Evolutionary conservation across 2,113 vertebrate species (phyloP).

Genomic region (Phalacrocorax pelagicus): DNA sequence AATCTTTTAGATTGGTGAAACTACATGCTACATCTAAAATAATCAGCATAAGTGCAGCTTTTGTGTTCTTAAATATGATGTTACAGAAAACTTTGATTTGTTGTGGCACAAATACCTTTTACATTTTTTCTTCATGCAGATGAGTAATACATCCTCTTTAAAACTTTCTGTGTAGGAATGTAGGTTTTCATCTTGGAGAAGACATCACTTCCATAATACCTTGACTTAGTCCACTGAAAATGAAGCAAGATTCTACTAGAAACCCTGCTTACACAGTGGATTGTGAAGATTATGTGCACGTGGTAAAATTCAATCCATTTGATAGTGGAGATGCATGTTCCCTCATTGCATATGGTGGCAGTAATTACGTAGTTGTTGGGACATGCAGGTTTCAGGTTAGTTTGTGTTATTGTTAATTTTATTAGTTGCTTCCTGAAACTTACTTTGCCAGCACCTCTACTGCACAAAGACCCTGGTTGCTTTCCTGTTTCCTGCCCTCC

Average conservation of each 20-base stretch:
- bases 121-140: neutral
- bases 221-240: conserved; percentile 56
- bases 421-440: neutral
- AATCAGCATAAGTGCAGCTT: neutral
- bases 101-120: neutral
- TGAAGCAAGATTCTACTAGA: conserved; percentile 85
- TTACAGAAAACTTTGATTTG: neutral
- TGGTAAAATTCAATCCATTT: conserved; percentile 95
- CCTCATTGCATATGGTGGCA: conserved; percentile 92
- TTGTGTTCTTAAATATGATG: neutral
- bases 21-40: neutral
- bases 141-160: neutral
- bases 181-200: neutral
- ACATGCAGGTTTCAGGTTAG: conserved; percentile 90
- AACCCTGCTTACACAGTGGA: conserved; percentile 85
- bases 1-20: neutral
- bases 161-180: neutral
- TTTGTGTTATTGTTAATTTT: neutral
- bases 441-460: neutral
- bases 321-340: conserved; percentile 82
- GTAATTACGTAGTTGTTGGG: conserved; percentile 88
- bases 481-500: neutral
- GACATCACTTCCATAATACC: neutral
- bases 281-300: conserved; percentile 91
- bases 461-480: fast-evolving